Percentiles rank a stretch among this genome's conserved stretches.
These are phyloP conservation scores for Tangara arthus DNA, from an alignment of 2,797 vertebrate species.

Conservation along the genomic window DNA sequence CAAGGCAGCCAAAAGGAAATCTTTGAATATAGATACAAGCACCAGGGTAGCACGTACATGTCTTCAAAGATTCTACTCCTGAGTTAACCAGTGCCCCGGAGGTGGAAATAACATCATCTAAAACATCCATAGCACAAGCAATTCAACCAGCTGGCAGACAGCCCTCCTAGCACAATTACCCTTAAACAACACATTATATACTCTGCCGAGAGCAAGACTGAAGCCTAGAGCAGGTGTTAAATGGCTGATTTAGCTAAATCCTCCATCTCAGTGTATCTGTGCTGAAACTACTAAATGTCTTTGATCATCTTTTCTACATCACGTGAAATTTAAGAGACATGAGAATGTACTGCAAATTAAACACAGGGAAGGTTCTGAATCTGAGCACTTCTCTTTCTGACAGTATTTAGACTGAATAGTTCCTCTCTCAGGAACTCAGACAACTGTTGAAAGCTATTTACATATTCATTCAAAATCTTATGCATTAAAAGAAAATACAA, in stretches of 20 bases:
- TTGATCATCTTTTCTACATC: background rate
- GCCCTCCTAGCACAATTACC: background rate
- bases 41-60: accelerated
- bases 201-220: background rate
- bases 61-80: background rate
- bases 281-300: background rate
- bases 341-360: background rate
- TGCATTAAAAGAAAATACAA: background rate
- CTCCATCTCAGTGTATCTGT: background rate
- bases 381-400: background rate
- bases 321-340: background rate
- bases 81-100: background rate
- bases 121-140: background rate
- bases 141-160: background rate
- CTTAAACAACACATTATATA: background rate
- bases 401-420: background rate
- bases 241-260: background rate
- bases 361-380: background rate
- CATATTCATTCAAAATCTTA: background rate
- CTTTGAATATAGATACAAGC: background rate
- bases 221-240: background rate
- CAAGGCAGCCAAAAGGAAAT: background rate
- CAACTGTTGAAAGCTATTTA: background rate
- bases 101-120: background rate
- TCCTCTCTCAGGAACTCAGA: background rate